phyloP scores from a whole-genome alignment of 2,888 invertebrate genomes.

The Limnephilus auricula region DNA sequence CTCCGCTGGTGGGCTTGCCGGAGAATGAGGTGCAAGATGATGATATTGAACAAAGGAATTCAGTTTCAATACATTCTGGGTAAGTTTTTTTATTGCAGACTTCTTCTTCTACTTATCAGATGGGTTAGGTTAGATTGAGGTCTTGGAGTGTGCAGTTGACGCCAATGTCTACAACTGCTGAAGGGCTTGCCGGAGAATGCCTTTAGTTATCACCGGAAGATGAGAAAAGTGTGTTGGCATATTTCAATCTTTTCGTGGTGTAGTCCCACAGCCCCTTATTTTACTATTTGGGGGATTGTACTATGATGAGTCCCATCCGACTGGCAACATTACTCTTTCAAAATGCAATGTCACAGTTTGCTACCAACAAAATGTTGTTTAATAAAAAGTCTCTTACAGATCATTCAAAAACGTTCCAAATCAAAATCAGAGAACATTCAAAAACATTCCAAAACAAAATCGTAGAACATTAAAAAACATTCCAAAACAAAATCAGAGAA shows the following conservation, averaged over 20 bases:
- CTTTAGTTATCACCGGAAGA: no score
- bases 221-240: no score
- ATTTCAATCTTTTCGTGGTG: no score
- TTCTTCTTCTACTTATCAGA: no score
- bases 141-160: slow-evolving; percentile 72
- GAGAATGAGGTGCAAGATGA: slow-evolving; percentile 48
- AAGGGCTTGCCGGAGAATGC: slow-evolving; percentile 69
- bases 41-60: slow-evolving; percentile 59
- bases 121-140: slow-evolving; percentile 65
- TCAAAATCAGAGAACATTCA: no score
- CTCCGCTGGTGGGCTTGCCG: slow-evolving; percentile 73
- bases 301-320: no score
- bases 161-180: slow-evolving; percentile 76
- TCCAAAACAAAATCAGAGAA: no score
- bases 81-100: background rate
- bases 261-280: no score
- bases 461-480: background rate
- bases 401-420: background rate
- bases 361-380: background rate
- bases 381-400: background rate
- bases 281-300: no score
- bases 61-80: slow-evolving; percentile 63
- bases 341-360: no score
- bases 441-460: no score
- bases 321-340: no score